Base-by-base conservation (phyloP, 2,113 vertebrate species). In the Otolemur garnettii region DNA sequence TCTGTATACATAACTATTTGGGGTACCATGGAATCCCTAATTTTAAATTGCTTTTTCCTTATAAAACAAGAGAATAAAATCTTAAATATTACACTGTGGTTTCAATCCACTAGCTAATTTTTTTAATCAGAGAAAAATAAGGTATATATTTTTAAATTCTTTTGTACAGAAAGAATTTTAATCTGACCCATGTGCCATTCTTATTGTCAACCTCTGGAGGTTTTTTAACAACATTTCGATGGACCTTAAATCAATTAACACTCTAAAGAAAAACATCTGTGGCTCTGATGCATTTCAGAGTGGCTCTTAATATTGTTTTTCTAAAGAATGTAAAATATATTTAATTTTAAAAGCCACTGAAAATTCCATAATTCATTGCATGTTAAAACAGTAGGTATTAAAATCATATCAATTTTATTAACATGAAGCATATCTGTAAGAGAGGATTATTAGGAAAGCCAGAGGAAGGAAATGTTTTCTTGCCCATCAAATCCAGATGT, bases 111-210 rank as follows among this genome's bases (percentile, higher is more conserved):
- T 12, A 38, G 7, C 64, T 35, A n/a, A 55, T 64, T 72, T 81
- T 83, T 93, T 87, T 72, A 74, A 45, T 38, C 17, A n/a, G 71
- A 69, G 69, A 45, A 94, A 90, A 89, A 53, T 74, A 81, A 93
- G 13, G 18, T 60, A 38, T 74, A 28, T 50, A 13, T 71, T 64
- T 50, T 35, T 53, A n/a, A 5, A 55, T 89, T 69, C 90, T 86
- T 83, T 15, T 64, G 1, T n/a, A 55, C 60, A 59, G 38, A 93
- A 96, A 93, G 88, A 97, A 97, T 97, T 95, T 97, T 97, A 97
- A 95, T 94, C 82, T 93, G 68, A 57, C 15, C 78, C 89, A 94
- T 66, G 79, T 80, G 82, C 11, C 50, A 28, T 78, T 59, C 68
- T 93, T 79, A 91, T 18, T 60, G 62, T 81, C 79, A 88, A 91